phyloP scores from a whole-genome alignment of 2,113 vertebrate genomes.

The Ia io region DNA sequence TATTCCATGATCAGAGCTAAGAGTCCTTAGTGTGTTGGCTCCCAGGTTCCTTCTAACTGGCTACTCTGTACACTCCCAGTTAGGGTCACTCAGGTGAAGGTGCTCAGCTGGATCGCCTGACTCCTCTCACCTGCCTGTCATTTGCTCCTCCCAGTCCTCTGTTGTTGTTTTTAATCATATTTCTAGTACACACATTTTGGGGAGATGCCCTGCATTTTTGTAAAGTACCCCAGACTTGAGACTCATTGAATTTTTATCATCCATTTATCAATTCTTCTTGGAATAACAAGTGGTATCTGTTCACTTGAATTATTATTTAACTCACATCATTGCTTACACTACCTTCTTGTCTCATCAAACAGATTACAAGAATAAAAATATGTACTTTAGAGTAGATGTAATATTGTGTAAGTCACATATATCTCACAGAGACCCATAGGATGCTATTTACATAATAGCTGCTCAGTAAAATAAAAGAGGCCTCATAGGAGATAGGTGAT shows the following conservation, averaged over 20 bases:
- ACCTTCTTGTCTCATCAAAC: background rate
- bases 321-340: background rate
- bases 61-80: fast-evolving
- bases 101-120: background rate
- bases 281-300: background rate
- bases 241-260: background rate
- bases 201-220: background rate
- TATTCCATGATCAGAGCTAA: background rate
- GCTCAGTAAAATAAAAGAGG: background rate
- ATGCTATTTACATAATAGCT: background rate
- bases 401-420: background rate
- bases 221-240: background rate
- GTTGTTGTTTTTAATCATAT: background rate
- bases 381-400: background rate
- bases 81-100: too few species aligned
- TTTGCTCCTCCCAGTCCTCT: background rate
- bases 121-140: too few species aligned
- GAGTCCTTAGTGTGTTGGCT: background rate
- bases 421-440: background rate
- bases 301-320: background rate
- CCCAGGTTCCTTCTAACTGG: background rate
- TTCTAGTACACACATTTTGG: background rate
- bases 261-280: background rate
- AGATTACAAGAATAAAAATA: background rate
- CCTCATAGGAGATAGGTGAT: fast-evolving